phyloP scores from a whole-genome alignment of 2,888 invertebrate species.

The Rhaphigaster nebulosa region DNA sequence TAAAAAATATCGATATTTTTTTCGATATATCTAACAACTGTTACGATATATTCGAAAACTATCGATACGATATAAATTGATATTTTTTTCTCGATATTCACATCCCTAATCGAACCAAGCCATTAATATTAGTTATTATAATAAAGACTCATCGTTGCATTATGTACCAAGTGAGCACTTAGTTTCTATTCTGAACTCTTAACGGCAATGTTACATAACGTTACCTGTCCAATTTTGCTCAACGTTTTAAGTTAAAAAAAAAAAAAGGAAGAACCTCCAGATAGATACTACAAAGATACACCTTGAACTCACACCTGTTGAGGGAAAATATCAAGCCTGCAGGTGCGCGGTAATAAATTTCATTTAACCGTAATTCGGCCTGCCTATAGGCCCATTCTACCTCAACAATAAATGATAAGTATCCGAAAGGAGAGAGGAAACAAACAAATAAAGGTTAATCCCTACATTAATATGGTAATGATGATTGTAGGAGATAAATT shows the following conservation, averaged over 20 bases:
- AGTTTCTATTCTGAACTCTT: too few species aligned
- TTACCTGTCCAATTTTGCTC: too few species aligned
- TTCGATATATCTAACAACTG: too few species aligned
- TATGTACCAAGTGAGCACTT: too few species aligned
- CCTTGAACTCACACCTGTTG: slow-evolving; percentile 12
- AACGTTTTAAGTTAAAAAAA: not conserved
- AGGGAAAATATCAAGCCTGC: not conserved
- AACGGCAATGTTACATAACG: not conserved
- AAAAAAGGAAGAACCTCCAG: not conserved
- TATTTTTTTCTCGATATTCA: too few species aligned
- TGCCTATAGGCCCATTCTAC: not conserved
- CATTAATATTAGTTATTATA: too few species aligned
- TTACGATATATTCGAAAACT: too few species aligned
- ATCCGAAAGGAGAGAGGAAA: not conserved
- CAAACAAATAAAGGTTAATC: slow-evolving; percentile 17
- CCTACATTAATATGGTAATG: not conserved
- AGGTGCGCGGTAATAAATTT: slow-evolving; percentile 9
- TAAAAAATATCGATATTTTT: too few species aligned
- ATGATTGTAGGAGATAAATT: not conserved
- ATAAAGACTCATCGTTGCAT: too few species aligned
- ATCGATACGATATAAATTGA: too few species aligned
- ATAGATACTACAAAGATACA: not conserved
- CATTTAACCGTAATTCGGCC: not conserved
- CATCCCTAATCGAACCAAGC: too few species aligned
- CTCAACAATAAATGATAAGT: not conserved